A percentile compares a stretch with the other conserved stretches of the same genome.
These are phyloP conservation scores for Thermophis baileyi DNA, from an alignment of 2,113 vertebrate species.

Conservation along the genomic window DNA sequence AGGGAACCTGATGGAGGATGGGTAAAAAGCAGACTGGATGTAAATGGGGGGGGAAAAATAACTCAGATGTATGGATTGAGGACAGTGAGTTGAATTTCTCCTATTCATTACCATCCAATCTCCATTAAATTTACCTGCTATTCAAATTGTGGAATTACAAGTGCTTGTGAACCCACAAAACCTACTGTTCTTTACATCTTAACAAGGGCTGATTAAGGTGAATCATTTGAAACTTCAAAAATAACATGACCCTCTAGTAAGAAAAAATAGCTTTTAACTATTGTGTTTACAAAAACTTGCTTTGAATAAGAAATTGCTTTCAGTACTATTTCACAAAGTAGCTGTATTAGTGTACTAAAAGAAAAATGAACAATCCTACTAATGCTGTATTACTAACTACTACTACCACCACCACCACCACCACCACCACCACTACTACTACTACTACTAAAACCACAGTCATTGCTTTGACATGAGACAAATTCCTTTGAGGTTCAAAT, in stretches of 20 bases:
- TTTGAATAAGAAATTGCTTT: background rate
- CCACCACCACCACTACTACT: background rate
- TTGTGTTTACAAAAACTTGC: background rate
- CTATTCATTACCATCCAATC: background rate
- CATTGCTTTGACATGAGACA: background rate
- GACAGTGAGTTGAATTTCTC: background rate
- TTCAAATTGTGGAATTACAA: background rate
- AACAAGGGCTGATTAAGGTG: background rate
- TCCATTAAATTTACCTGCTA: background rate
- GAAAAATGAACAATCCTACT: background rate
- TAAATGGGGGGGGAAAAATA: constrained; percentile 15
- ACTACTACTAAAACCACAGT: background rate
- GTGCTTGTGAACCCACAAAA: background rate
- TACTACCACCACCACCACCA: no score
- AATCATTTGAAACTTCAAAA: background rate
- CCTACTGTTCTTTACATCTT: background rate
- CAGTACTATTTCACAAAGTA: background rate
- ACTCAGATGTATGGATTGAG: background rate
- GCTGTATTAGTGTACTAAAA: background rate
- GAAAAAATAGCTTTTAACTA: background rate
- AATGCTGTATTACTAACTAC: background rate
- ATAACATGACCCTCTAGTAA: background rate
- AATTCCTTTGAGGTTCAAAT: background rate
- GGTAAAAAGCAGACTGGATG: constrained; percentile 37
- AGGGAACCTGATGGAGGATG: background rate